Percentiles rank a stretch among this genome's conserved stretches.
Conservation (phyloP, 2,113 vertebrate genomes). For the Anoplopoma fimbria region DNA sequence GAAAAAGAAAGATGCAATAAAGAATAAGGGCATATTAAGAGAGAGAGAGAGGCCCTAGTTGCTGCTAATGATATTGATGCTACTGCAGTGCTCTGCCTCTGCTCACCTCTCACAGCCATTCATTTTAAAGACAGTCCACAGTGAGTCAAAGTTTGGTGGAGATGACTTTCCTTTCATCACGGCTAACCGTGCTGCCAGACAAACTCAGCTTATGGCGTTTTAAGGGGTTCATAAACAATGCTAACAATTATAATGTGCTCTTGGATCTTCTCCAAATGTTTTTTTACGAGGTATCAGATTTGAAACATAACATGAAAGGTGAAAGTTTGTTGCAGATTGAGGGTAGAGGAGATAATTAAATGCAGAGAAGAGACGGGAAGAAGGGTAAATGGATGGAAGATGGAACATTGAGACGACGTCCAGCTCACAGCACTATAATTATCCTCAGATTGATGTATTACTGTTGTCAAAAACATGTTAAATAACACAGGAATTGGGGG, state of each 20-base stretch:
- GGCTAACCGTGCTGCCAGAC: conserved; percentile 11
- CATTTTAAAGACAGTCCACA: conserved; percentile 36
- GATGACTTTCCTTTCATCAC: conserved; percentile 30
- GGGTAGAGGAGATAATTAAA: not conserved
- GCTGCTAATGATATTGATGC: conserved; percentile 60
- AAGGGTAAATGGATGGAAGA: not conserved
- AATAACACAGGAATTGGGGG: not conserved
- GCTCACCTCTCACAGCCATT: conserved; percentile 45
- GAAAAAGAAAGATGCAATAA: conserved; percentile 10
- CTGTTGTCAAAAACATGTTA: not conserved
- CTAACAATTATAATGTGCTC: not conserved
- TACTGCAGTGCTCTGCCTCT: conserved; percentile 53
- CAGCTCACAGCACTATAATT: not conserved
- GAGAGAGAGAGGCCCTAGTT: conserved; percentile 12
- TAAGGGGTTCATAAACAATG: conserved; percentile 28
- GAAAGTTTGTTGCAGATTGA: not conserved
- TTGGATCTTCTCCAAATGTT: not conserved
- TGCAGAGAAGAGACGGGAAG: not conserved
- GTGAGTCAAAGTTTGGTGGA: conserved; percentile 46
- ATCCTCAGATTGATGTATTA: not conserved
- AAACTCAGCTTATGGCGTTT: conserved; percentile 28
- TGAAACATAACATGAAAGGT: not conserved
- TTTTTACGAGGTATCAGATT: conserved; percentile 23
- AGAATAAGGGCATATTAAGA: conserved; percentile 6
- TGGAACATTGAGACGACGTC: not conserved